A percentile compares a stretch with the other conserved stretches of the same genome.
phyloP scores from a whole-genome alignment of 2,113 vertebrate species.

The Zeus faber region DNA sequence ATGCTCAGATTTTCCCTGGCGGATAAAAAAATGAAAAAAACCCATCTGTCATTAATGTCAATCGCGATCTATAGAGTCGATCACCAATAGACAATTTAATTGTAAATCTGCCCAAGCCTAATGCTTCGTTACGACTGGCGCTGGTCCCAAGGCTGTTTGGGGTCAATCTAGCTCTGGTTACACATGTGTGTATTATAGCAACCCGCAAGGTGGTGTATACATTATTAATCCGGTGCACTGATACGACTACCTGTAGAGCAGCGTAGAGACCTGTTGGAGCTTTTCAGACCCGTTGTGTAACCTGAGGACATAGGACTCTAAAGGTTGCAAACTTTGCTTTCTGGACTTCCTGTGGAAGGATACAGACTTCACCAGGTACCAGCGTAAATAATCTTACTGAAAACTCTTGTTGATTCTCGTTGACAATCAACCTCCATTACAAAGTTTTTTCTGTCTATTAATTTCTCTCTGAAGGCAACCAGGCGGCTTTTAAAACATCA shows the following conservation, averaged over 20 bases:
- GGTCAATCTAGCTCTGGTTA: conserved; percentile 1
- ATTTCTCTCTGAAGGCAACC: too few relatives aligned
- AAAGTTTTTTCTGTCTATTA: conserved; percentile 2
- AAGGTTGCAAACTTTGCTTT: neutral
- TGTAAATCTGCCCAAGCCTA: too few relatives aligned
- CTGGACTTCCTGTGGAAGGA: conserved; percentile 1
- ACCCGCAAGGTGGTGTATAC: conserved; percentile 1
- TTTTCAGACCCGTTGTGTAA: too few relatives aligned
- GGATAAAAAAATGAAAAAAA: too few relatives aligned
- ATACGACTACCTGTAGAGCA: neutral
- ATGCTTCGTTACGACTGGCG: too few relatives aligned
- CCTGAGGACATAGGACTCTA: conserved; percentile 1
- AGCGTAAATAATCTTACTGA: neutral
- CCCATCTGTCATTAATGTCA: too few relatives aligned
- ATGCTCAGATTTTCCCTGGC: too few relatives aligned
- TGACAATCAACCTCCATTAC: neutral
- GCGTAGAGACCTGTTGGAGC: neutral
- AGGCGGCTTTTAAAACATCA: too few relatives aligned
- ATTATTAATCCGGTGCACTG: conserved; percentile 29
- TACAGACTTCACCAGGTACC: neutral
- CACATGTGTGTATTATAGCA: conserved; percentile 9
- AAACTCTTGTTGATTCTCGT: neutral
- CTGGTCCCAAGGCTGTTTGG: neutral
- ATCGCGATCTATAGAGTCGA: too few relatives aligned
- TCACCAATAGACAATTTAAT: too few relatives aligned